Evolutionary conservation across 30 jellyfish, hydroid and myxozoan species (phyloP), one percentile per base, ranked within the genome.

Genomic region (Hydra vulgaris): DNA sequence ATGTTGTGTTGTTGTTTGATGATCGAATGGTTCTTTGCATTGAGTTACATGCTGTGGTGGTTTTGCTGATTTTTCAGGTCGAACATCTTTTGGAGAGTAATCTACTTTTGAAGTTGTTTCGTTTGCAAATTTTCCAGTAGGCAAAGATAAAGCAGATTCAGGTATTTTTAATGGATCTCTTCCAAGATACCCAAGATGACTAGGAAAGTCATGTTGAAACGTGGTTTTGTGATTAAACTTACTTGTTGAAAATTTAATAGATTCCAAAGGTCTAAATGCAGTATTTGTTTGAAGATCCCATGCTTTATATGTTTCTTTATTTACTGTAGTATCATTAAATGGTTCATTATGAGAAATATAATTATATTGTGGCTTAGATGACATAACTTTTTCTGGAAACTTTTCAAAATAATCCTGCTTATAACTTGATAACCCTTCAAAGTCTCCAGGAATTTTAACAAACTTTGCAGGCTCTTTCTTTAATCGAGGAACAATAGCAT

Each of bases 81-180:
- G 90, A 7, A 84, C 98, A 66, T 79, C 26, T 77, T 92, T 92
- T 73, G 61, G 77, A n/a, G 96, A 80, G 86, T 78, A 92, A 52
- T 92, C 98, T n/a, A 54, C 22, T 21, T 95, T 80, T 24, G 95
- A 87, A 18, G 98, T 92, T 4, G 98, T 92, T 71, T 92, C 95
- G 77, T 84, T 78, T 5, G 96, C 88, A 87, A 92, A 82, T 18
- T 79, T 77, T 15, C 98, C 98, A 16, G 25, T 27, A 68, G 96
- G 96, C 16, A 89, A 76, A 54, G 79, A 52, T 21, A 92, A 74
- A 19, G 96, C 81, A 7, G 96, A 83, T 26, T 81, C 96, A 7
- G 96, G 95, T 1, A 94, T 93, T 54, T 70, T 78, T 17, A 84
- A 83, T 23, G 95, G 68, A 21, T 92, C 92, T 70, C 96, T 55